Conservation (phyloP, 2,888 invertebrate genomes). For the Cenopis cana region DNA sequence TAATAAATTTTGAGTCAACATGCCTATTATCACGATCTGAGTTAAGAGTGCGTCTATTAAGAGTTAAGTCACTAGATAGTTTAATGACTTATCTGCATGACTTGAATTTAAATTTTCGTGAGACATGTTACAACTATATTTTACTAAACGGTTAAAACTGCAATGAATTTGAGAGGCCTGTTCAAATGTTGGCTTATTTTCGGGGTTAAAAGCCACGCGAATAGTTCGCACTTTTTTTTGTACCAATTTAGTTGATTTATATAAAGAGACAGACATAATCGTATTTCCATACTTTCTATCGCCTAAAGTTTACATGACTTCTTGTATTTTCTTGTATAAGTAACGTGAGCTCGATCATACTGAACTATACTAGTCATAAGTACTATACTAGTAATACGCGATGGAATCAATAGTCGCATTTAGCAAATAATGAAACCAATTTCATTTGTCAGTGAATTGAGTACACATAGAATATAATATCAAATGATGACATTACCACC, state of each 20-base stretch:
- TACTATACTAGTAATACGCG: too few relatives aligned
- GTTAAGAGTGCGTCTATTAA: slow-evolving; percentile 19
- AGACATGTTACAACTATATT: too few relatives aligned
- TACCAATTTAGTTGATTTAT: neutral
- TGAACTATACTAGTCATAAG: too few relatives aligned
- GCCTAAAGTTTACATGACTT: neutral
- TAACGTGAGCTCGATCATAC: too few relatives aligned
- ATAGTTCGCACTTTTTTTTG: neutral
- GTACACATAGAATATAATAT: neutral
- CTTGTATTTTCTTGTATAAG: neutral
- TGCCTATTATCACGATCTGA: too few relatives aligned
- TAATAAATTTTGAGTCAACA: too few relatives aligned
- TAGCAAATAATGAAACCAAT: slow-evolving; percentile 5
- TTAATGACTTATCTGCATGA: slow-evolving; percentile 15
- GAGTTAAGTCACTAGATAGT: slow-evolving; percentile 6
- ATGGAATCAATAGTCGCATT: neutral
- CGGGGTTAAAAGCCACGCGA: slow-evolving; percentile 7
- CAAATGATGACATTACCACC: neutral
- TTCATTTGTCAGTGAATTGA: slow-evolving; percentile 20
- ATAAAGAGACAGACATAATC: neutral
- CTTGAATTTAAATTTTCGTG: too few relatives aligned
- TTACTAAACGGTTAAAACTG: too few relatives aligned
- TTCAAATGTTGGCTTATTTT: slow-evolving; percentile 23
- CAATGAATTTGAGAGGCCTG: slow-evolving; percentile 30
- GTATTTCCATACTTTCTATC: neutral